A percentile compares a stretch with the other conserved stretches of the same genome.
Conservation (phyloP, 2,113 vertebrate species). For the Myotis brandtii region DNA sequence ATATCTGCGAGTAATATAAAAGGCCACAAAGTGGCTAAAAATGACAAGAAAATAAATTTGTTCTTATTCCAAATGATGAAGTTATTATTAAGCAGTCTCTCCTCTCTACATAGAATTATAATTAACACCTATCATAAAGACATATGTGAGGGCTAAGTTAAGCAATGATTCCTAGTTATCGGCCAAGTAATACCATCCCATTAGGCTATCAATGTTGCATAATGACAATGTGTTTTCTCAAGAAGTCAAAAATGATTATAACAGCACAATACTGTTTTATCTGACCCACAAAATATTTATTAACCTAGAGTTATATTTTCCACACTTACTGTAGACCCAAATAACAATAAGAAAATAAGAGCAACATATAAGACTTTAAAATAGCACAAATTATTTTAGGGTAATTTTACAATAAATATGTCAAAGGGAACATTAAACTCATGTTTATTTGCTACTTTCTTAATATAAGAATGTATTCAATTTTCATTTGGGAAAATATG, state of each 20-base stretch:
- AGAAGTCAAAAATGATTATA: slow-evolving; percentile 7
- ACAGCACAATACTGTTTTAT: slow-evolving; percentile 16
- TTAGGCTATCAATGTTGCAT: neutral
- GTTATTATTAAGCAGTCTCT: neutral
- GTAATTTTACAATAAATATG: neutral
- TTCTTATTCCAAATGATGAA: slow-evolving; percentile 49
- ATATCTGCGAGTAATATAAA: slow-evolving; percentile 64
- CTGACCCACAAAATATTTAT: neutral
- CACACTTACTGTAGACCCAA: neutral
- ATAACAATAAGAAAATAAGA: neutral
- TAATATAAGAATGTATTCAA: neutral
- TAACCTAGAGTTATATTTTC: neutral
- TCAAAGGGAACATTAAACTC: neutral
- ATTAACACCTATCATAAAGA: slow-evolving; percentile 15
- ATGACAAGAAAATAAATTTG: slow-evolving; percentile 61
- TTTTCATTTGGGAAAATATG: neutral
- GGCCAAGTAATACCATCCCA: neutral
- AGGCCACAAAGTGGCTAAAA: slow-evolving; percentile 50
- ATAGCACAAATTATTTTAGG: neutral
- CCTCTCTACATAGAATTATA: slow-evolving; percentile 14
- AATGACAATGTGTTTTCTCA: neutral
- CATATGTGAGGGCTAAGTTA: neutral
- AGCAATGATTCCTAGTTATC: neutral
- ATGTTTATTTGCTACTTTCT: neutral
- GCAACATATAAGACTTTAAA: neutral